Base-by-base conservation (phyloP, 2,888 invertebrate genomes). In the Cataglyphis albicans region DNA sequence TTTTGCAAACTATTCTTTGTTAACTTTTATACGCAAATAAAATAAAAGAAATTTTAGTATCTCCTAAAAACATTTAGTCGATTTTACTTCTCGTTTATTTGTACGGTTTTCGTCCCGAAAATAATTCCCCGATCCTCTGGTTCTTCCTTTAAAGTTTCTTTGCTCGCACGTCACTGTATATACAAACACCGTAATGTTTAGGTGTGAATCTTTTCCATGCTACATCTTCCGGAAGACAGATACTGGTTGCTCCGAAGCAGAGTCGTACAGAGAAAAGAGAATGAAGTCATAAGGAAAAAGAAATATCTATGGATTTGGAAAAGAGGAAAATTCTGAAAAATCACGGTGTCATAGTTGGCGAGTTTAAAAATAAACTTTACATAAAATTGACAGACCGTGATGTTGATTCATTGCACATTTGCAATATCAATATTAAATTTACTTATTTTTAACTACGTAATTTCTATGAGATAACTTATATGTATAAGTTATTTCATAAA, bases 111-210 rank as follows among this genome's bases (percentile, higher is more conserved):
- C 15, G 12, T 68, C n/a, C 32, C 32, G 52, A 52, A 32, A 32
- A 48, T 68, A 52, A 68, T 32, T 63, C 48, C n/a, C 52, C 12
- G 68, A 48, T 44, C 25, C 21, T 25, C 21, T 7, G 15, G 7
- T 15, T 52, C 63, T 65, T 41, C 41, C 1, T 4, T 18, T 63
- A 41, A 73, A 32, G 15, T 10, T 63, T 74, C 84, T 73, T 80
- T 86, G 57, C 55, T 32, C 32, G 64, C 75, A 35, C 81, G 81
- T 82, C 75, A 80, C 48, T 48, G 67, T 35, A 38, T 75, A 73
- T 73, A 55, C 78, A 83, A 35, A 67, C 29, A 44, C 44, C 75
- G 73, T 75, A 82, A 87, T 87, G 83, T 87, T 87, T 87, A 74
- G 76, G 10, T 67, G 70, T 52, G 59, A 83, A 84, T 76, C 65